A percentile compares a stretch with the other conserved stretches of the same genome.
Conservation (phyloP, 2,113 vertebrate genomes). For the Candoia aspera region DNA sequence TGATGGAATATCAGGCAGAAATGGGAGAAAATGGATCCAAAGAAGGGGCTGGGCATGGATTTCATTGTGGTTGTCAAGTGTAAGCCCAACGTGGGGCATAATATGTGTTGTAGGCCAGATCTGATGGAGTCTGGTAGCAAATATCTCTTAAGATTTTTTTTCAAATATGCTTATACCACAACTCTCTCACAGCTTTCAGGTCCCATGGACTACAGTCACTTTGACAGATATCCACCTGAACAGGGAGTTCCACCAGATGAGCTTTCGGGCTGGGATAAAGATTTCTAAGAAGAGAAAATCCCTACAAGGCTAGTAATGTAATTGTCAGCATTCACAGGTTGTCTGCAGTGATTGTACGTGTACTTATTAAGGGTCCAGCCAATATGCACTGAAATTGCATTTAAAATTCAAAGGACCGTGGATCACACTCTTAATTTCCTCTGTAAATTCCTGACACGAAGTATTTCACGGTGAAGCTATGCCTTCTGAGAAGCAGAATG, state of each 20-base stretch:
- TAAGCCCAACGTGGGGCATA: neutral
- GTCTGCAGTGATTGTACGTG: neutral
- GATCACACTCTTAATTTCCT: neutral
- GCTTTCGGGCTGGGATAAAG: slow-evolving; percentile 92
- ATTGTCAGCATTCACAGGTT: neutral
- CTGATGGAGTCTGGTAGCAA: neutral
- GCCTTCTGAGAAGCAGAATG: neutral
- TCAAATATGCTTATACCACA: slow-evolving; percentile 26
- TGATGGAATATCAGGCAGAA: neutral
- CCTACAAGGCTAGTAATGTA: neutral
- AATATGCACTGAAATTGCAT: neutral
- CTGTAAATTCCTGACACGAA: slow-evolving; percentile 8
- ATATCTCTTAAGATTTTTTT: neutral
- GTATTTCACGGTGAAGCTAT: neutral
- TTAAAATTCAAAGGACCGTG: neutral
- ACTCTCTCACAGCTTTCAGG: slow-evolving; percentile 79
- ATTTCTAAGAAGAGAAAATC: slow-evolving; percentile 79
- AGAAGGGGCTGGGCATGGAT: neutral
- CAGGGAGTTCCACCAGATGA: slow-evolving; percentile 89
- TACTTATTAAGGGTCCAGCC: neutral
- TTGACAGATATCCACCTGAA: slow-evolving; percentile 89
- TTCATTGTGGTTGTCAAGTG: neutral
- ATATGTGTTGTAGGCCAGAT: neutral
- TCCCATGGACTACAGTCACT: slow-evolving; percentile 89
- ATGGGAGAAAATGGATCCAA: neutral